Conservation (phyloP, 2,113 vertebrate species). For the Acanthochromis polyacanthus region DNA sequence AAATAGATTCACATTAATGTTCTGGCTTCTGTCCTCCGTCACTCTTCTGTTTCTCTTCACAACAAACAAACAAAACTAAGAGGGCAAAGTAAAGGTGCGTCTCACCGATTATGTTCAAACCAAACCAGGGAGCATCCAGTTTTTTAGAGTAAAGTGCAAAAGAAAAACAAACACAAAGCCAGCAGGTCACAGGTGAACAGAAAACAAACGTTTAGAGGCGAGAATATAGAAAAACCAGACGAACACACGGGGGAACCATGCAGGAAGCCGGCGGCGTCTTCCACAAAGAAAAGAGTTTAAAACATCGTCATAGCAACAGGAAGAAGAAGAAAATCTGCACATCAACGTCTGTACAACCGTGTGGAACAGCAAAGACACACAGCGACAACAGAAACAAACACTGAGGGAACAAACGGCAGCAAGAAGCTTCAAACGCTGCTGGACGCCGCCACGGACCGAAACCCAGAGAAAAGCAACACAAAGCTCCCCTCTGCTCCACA, state of each 20-base stretch:
- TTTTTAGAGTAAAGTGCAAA: constrained; percentile 68
- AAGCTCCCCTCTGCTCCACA: too few species aligned
- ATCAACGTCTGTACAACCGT: constrained; percentile 52
- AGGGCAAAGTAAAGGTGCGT: constrained; percentile 67
- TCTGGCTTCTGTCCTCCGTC: constrained; percentile 32
- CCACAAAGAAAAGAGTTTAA: constrained; percentile 19
- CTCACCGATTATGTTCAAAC: constrained; percentile 51
- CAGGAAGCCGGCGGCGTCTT: constrained; percentile 39
- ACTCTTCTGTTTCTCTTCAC: constrained; percentile 41
- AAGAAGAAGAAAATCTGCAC: constrained; percentile 49
- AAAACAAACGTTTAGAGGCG: constrained; percentile 23
- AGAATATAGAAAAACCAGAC: constrained; percentile 31
- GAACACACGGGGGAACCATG: constrained; percentile 57
- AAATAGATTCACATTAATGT: constrained; percentile 74
- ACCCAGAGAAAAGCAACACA: neutral
- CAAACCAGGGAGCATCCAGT: neutral
- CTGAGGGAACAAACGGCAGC: constrained; percentile 6
- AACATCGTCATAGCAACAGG: constrained; percentile 35
- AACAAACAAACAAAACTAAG: constrained; percentile 46
- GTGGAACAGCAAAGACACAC: constrained; percentile 9
- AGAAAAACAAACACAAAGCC: constrained; percentile 32
- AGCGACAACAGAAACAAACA: constrained; percentile 8
- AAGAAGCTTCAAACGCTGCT: neutral
- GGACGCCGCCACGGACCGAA: constrained; percentile 29
- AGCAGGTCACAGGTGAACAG: constrained; percentile 15